Percentiles rank a stretch among this genome's conserved stretches.
These are phyloP conservation scores for Pteronura brasiliensis DNA, from an alignment of 2,113 vertebrate genomes.

Conservation along the genomic window DNA sequence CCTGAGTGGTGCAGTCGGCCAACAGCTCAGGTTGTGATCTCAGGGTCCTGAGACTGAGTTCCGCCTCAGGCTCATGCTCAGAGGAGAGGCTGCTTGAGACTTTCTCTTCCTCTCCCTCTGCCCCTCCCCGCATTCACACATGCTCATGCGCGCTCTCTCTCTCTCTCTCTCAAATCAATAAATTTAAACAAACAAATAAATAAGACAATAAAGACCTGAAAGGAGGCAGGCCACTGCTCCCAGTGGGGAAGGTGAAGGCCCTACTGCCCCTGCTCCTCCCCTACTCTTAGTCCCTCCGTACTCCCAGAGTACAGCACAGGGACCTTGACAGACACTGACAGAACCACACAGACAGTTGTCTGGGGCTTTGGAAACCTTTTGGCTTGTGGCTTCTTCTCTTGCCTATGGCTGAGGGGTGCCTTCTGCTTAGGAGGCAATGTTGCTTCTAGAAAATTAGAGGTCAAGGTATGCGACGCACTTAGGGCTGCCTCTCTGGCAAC, in stretches of 20 bases:
- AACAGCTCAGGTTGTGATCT: neutral
- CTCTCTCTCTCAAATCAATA: neutral
- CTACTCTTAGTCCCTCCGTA: neutral
- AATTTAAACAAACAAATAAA: neutral
- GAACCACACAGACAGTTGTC: neutral
- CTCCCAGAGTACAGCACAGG: neutral
- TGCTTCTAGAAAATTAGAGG: neutral
- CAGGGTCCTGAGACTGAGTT: neutral
- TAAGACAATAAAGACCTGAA: neutral
- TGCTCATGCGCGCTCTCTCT: no score
- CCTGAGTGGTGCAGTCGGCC: neutral
- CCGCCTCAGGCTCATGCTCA: neutral
- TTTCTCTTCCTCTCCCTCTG: neutral
- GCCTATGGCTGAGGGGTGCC: neutral
- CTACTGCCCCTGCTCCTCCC: neutral
- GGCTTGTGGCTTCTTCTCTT: neutral
- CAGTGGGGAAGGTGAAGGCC: fast-evolving
- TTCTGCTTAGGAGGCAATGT: neutral
- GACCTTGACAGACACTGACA: neutral
- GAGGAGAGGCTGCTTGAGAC: neutral
- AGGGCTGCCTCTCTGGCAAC: neutral
- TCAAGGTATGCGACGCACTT: neutral
- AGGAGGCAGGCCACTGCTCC: neutral
- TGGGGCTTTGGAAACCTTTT: neutral
- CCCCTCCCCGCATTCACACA: neutral